Evolutionary conservation across 2,113 vertebrate species (phyloP).

Genomic region (Forbesichthys agassizii): DNA sequence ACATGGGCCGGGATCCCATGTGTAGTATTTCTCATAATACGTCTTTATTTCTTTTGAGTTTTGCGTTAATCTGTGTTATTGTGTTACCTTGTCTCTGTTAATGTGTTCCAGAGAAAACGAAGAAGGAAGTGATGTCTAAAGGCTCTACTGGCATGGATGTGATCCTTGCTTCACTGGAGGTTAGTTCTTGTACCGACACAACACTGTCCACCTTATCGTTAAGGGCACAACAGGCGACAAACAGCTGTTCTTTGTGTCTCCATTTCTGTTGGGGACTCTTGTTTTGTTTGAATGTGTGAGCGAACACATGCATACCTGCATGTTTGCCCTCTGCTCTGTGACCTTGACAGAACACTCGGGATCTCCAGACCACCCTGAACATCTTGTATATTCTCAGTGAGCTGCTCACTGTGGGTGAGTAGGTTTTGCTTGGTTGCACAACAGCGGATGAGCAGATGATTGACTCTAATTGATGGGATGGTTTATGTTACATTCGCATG

Average conservation of each 20-base stretch:
- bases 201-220: background rate
- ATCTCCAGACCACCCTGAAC: conserved; percentile 89
- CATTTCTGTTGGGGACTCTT: too few relatives aligned
- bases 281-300: background rate
- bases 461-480: background rate
- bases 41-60: background rate
- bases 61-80: conserved; percentile 4
- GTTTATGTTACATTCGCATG: background rate
- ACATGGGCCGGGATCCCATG: too few relatives aligned
- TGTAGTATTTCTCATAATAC: too few relatives aligned
- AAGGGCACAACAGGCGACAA: too few relatives aligned
- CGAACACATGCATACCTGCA: too few relatives aligned
- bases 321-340: conserved; percentile 34
- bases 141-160: conserved; percentile 92
- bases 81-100: background rate
- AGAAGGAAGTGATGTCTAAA: conserved; percentile 93
- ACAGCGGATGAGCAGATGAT: background rate
- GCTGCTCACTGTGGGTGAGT: conserved; percentile 88
- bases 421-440: background rate
- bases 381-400: conserved; percentile 91
- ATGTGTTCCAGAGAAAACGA: conserved; percentile 89
- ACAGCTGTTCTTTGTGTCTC: too few relatives aligned
- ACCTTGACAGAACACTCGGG: conserved; percentile 84
- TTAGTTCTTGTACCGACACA: conserved; percentile 55
- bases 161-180: conserved; percentile 90